These are phyloP conservation scores for Peromyscus californicus DNA, from an alignment of 2,113 vertebrate genomes.

Conservation along the genomic window DNA sequence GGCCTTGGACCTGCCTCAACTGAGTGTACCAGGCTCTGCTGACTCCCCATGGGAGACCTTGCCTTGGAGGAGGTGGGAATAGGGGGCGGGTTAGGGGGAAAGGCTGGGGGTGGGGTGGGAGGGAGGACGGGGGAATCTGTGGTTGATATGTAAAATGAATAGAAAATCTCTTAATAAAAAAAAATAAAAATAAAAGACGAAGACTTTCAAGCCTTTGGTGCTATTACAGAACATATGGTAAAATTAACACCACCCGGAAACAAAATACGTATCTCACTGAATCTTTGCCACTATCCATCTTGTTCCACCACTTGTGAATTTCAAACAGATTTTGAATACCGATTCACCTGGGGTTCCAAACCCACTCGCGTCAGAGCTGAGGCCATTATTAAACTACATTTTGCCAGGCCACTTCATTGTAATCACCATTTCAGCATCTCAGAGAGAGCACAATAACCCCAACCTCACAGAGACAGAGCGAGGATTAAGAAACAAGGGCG, in stretches of 20 bases:
- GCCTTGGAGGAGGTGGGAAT: too few relatives aligned
- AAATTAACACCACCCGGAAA: slow-evolving; percentile 34
- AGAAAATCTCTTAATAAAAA: too few relatives aligned
- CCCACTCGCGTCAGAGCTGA: neutral
- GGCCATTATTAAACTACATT: slow-evolving; percentile 31
- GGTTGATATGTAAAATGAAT: too few relatives aligned
- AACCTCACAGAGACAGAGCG: neutral
- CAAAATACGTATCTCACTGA: slow-evolving; percentile 30
- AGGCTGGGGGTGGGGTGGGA: too few relatives aligned
- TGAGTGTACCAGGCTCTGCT: too few relatives aligned
- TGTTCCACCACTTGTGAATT: slow-evolving; percentile 9
- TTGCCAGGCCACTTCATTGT: slow-evolving; percentile 27
- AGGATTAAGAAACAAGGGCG: neutral
- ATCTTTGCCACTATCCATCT: neutral
- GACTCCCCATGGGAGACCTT: too few relatives aligned
- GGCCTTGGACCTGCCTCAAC: too few relatives aligned
- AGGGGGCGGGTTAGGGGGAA: too few relatives aligned
- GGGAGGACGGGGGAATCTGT: too few relatives aligned
- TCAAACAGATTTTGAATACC: slow-evolving; percentile 61
- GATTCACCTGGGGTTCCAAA: slow-evolving; percentile 44
- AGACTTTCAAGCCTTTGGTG: neutral
- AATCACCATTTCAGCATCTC: slow-evolving; percentile 53
- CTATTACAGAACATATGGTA: slow-evolving; percentile 9
- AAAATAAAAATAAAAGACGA: neutral
- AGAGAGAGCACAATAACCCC: slow-evolving; percentile 39